Percentiles rank a stretch among this genome's conserved stretches.
Conservation (phyloP, 1,140 invertebrate genomes). For the Bombus waltoni region DNA sequence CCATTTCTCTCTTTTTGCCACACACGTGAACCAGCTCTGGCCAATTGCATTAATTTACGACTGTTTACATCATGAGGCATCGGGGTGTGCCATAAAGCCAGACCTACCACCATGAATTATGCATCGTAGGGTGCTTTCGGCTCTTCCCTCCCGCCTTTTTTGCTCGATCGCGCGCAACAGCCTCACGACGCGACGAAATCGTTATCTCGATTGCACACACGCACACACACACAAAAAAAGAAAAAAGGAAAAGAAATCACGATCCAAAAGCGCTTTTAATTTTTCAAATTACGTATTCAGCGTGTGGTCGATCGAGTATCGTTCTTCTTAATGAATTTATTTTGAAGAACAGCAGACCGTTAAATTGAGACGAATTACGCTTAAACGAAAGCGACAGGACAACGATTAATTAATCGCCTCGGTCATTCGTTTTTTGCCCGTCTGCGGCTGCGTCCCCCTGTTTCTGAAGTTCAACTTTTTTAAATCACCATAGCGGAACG, state of each 20-base stretch:
- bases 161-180: not conserved
- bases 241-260: too few species aligned
- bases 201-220: not conserved
- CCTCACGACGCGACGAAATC: slow-evolving; percentile 20
- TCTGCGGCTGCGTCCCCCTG: not conserved
- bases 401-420: slow-evolving; percentile 37
- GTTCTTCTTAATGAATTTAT: slow-evolving; percentile 25
- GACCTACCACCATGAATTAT: slow-evolving; percentile 67
- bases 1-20: not conserved
- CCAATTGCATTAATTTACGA: slow-evolving; percentile 68
- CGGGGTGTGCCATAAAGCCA: slow-evolving; percentile 48
- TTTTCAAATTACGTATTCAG: too few species aligned
- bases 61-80: slow-evolving; percentile 63
- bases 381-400: slow-evolving; percentile 17
- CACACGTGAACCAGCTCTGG: slow-evolving; percentile 25
- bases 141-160: slow-evolving; percentile 21
- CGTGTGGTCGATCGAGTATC: too few species aligned
- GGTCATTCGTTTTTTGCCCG: slow-evolving; percentile 4
- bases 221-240: not conserved
- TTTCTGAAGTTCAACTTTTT: not conserved
- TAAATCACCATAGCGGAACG: not conserved
- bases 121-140: slow-evolving; percentile 54
- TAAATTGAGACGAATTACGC: slow-evolving; percentile 55
- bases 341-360: not conserved
- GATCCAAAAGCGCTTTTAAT: too few species aligned